These are phyloP conservation scores for Drosophila yooni DNA, from an alignment of 2,888 invertebrate species.

Conservation along the genomic window DNA sequence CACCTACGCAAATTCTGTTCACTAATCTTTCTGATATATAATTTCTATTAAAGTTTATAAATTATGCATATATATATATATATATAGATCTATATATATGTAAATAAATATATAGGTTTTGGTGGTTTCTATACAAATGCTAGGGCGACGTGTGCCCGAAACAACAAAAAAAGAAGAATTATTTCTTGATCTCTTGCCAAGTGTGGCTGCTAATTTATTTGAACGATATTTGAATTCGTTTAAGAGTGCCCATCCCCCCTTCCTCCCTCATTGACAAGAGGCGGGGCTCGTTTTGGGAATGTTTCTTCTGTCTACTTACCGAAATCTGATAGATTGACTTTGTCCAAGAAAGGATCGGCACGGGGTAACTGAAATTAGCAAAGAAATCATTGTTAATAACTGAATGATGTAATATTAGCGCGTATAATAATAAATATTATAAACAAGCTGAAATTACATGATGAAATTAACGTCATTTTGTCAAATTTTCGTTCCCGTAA, in stretches of 20 bases:
- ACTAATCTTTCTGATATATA: conserved; percentile 52
- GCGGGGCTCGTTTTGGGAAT: neutral
- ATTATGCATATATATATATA: conserved; percentile 12
- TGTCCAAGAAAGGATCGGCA: conserved; percentile 96
- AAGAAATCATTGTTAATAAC: conserved; percentile 5
- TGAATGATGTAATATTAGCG: neutral
- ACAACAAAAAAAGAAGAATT: conserved; percentile 12
- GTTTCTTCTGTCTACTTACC: conserved; percentile 87
- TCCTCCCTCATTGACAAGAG: neutral
- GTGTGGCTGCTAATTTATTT: conserved; percentile 57
- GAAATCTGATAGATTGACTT: conserved; percentile 91
- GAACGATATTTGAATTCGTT: conserved; percentile 41
- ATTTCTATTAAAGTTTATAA: conserved; percentile 50
- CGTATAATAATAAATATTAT: too few relatives aligned
- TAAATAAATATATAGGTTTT: conserved; percentile 11
- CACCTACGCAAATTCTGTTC: conserved; percentile 44
- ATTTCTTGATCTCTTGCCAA: conserved; percentile 63
- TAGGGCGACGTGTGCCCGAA: conserved; percentile 58
- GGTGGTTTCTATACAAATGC: conserved; percentile 22
- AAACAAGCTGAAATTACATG: neutral
- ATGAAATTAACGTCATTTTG: neutral
- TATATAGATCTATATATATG: conserved; percentile 1
- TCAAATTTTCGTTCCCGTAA: neutral
- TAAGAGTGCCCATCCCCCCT: conserved; percentile 4
- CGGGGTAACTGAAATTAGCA: conserved; percentile 91